These are phyloP conservation scores for Lasius platythorax DNA, from an alignment of 2,888 invertebrate genomes.

Conservation along the genomic window DNA sequence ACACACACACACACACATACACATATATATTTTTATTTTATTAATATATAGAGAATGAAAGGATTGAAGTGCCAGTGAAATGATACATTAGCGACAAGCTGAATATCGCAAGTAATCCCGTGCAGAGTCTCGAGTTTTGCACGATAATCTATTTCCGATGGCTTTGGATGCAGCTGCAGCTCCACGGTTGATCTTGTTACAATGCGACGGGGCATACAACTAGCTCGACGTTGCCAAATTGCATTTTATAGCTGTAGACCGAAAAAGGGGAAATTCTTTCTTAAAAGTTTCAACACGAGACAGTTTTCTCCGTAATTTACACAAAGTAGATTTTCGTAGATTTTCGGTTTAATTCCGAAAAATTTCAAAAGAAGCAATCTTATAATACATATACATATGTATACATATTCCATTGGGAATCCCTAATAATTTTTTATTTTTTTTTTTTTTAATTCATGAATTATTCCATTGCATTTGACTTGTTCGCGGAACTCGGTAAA, in stretches of 20 bases:
- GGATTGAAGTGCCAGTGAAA: constrained; percentile 11
- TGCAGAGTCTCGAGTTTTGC: constrained; percentile 36
- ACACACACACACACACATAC: no score
- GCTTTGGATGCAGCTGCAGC: constrained; percentile 21
- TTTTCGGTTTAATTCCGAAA: background rate
- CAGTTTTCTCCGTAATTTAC: background rate
- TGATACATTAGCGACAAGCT: constrained; percentile 27
- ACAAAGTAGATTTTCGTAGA: background rate
- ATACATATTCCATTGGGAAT: no score
- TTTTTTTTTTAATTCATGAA: background rate
- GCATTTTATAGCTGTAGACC: background rate
- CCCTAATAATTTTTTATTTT: background rate
- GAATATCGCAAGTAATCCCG: constrained; percentile 32
- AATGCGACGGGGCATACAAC: constrained; percentile 27
- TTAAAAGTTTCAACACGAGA: background rate
- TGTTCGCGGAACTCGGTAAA: constrained; percentile 1
- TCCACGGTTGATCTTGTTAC: constrained; percentile 54
- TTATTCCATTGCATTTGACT: constrained; percentile 6
- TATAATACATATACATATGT: background rate
- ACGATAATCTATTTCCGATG: constrained; percentile 51
- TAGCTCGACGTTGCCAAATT: constrained; percentile 39
- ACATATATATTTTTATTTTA: background rate
- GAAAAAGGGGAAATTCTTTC: background rate
- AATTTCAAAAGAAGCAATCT: background rate
- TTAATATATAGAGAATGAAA: background rate